Percentiles rank a stretch among this genome's conserved stretches.
Evolutionary conservation across 2,113 vertebrate species (phyloP).

Genomic region (Copsychus sechellarum): DNA sequence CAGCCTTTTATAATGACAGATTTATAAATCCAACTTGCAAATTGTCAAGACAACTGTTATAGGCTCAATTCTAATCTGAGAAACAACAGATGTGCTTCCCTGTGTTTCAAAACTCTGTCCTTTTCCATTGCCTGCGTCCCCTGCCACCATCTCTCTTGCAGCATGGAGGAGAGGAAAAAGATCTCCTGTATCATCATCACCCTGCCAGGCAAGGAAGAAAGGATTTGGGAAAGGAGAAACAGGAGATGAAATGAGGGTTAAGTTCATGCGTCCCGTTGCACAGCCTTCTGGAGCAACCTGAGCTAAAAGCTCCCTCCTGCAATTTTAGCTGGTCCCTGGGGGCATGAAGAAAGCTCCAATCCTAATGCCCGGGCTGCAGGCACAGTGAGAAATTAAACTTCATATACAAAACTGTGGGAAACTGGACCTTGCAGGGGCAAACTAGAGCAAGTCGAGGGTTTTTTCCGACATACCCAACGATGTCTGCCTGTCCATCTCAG

Average conservation of each 20-base stretch:
- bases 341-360: neutral
- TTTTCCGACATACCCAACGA: neutral
- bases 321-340: neutral
- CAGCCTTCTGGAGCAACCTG: neutral
- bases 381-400: neutral
- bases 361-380: neutral
- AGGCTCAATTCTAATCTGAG: constrained; percentile 64
- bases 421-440: neutral
- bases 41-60: constrained; percentile 51
- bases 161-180: neutral
- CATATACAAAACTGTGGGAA: neutral
- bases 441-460: neutral
- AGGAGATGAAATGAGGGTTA: neutral
- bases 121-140: neutral
- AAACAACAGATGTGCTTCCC: constrained; percentile 32
- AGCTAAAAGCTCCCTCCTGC: neutral
- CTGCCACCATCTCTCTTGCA: neutral
- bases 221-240: neutral
- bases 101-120: neutral
- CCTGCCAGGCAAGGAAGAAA: neutral
- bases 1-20: constrained; percentile 51
- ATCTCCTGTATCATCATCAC: neutral
- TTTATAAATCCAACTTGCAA: constrained; percentile 70
- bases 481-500: neutral
- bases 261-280: neutral